Evolutionary conservation across 2,113 vertebrate species (phyloP).

Genomic region (Bos indicus): DNA sequence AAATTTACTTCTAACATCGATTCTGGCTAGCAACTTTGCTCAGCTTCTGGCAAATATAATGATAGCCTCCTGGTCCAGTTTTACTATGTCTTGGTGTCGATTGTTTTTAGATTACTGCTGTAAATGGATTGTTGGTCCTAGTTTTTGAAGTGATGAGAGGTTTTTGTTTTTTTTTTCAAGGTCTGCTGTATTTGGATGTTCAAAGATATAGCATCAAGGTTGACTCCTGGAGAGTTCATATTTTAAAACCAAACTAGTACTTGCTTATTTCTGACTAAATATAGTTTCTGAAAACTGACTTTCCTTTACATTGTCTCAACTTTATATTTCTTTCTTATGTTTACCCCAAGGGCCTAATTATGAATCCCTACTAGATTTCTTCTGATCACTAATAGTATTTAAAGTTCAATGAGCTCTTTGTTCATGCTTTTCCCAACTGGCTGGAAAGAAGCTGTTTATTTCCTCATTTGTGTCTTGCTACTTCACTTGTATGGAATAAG

Average conservation of each 20-base stretch:
- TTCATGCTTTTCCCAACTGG: constrained; percentile 1
- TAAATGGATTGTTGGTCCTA: neutral
- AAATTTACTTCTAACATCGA: neutral
- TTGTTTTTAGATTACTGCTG: neutral
- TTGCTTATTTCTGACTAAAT: neutral
- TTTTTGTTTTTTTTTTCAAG: neutral
- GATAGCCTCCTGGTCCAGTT: neutral
- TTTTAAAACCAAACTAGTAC: constrained; percentile 22
- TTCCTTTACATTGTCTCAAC: neutral
- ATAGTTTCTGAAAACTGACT: neutral
- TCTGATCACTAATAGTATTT: neutral
- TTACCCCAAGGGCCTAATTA: constrained; percentile 31
- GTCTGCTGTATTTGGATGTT: neutral
- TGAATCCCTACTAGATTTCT: neutral
- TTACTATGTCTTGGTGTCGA: neutral
- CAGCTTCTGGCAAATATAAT: neutral
- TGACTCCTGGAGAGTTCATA: neutral
- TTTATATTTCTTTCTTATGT: constrained; percentile 23
- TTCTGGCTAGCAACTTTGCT: neutral
- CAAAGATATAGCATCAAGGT: neutral
- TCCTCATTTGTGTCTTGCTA: neutral
- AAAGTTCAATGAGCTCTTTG: constrained; percentile 16
- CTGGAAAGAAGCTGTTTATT: neutral
- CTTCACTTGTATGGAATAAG: neutral
- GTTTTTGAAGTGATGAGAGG: neutral